These are phyloP conservation scores for Mus caroli DNA, from an alignment of 2,797 vertebrate genomes.

Conservation along the genomic window DNA sequence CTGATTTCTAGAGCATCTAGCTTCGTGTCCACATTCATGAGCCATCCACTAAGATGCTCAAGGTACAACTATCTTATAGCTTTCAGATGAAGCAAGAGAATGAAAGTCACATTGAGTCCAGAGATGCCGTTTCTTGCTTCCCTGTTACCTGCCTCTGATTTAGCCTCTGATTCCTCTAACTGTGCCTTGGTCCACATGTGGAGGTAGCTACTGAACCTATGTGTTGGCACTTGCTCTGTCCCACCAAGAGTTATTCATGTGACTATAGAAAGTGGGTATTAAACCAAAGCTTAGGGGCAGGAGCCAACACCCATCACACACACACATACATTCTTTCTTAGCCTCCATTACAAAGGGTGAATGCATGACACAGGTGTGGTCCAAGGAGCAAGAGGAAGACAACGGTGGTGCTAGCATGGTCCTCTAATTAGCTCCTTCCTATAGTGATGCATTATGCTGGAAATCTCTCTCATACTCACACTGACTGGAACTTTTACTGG, in stretches of 20 bases:
- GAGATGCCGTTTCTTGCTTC: not conserved
- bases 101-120: not conserved
- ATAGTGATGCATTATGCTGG: no score
- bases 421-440: not conserved
- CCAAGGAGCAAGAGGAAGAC: not conserved
- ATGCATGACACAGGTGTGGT: not conserved
- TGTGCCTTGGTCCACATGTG: not conserved
- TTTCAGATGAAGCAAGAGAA: not conserved
- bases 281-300: not conserved
- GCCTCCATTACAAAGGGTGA: not conserved
- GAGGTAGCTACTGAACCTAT: not conserved
- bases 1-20: not conserved
- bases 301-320: not conserved
- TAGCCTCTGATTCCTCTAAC: not conserved
- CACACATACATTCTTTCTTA: conserved; percentile 12
- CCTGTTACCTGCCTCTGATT: not conserved
- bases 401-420: no score
- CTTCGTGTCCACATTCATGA: conserved; percentile 57
- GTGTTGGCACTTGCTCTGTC: not conserved
- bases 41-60: not conserved
- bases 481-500: not conserved
- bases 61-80: not conserved
- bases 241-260: not conserved
- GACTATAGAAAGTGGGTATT: not conserved
- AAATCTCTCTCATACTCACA: not conserved